Evolutionary conservation across 2,797 vertebrate species (phyloP).

Genomic region (Eulemur albifrons): DNA sequence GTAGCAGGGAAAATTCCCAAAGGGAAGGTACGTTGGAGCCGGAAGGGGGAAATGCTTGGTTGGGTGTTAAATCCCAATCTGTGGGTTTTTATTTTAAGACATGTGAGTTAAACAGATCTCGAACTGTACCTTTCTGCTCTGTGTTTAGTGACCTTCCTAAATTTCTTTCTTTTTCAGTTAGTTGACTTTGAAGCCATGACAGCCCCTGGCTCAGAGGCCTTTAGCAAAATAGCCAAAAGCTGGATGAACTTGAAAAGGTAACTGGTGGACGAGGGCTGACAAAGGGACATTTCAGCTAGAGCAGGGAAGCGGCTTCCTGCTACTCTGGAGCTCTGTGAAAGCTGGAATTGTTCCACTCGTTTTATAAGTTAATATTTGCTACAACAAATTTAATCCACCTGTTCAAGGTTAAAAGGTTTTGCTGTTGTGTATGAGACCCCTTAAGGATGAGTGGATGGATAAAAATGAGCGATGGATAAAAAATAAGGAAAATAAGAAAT

Average conservation of each 20-base stretch:
- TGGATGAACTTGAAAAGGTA: slow-evolving; percentile 98
- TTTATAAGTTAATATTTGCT: not conserved
- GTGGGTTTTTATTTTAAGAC: not conserved
- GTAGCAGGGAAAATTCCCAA: slow-evolving; percentile 95
- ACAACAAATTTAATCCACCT: not conserved
- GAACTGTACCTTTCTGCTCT: not conserved
- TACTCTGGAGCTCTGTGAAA: not conserved
- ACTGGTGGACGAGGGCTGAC: not conserved
- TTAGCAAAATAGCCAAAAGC: slow-evolving; percentile 93
- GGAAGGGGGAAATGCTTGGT: not conserved
- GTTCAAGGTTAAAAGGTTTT: not conserved
- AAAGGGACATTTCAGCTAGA: not conserved
- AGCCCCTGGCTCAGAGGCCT: slow-evolving; percentile 92
- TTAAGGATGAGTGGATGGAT: not conserved
- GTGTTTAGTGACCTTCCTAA: not conserved
- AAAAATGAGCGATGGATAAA: not conserved
- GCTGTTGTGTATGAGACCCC: not conserved
- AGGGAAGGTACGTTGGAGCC: slow-evolving; percentile 90
- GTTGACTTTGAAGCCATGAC: slow-evolving; percentile 99
- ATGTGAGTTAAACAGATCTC: not conserved
- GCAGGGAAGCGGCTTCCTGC: not conserved
- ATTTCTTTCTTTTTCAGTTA: slow-evolving; percentile 86
- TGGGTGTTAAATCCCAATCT: not conserved
- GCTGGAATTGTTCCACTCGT: not conserved
- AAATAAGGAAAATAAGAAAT: not conserved